phyloP scores from a whole-genome alignment of 2,113 vertebrate genomes.

The Maccullochella peelii region DNA sequence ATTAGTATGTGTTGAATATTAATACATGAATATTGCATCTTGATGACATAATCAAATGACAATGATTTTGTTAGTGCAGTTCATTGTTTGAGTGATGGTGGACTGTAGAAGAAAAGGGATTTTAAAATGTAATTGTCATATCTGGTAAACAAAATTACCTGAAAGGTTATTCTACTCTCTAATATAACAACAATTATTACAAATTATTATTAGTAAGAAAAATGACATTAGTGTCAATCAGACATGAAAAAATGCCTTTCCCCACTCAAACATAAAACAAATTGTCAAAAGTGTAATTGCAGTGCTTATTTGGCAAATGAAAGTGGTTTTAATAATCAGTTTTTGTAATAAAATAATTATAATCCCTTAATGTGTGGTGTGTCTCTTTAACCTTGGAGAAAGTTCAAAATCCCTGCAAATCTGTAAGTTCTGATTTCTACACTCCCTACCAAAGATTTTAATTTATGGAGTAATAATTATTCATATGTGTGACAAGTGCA shows the following conservation, averaged over 20 bases:
- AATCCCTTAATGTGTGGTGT: not conserved
- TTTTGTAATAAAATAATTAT: constrained; percentile 15
- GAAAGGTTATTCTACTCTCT: not conserved
- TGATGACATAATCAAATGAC: not conserved
- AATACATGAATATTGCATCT: constrained; percentile 8
- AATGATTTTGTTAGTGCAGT: not conserved
- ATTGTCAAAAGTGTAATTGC: not conserved
- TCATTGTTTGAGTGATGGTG: not conserved
- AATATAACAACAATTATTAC: not conserved
- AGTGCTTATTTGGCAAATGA: not conserved
- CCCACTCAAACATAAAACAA: not conserved
- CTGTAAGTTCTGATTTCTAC: constrained; percentile 51
- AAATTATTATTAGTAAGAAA: not conserved
- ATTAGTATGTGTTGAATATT: not conserved
- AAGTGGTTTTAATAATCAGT: not conserved
- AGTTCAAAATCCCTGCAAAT: constrained; percentile 31
- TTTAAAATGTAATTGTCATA: not conserved
- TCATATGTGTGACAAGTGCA: constrained; percentile 65
- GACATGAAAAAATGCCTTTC: not conserved
- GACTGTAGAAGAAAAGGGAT: not conserved
- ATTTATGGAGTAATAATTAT: constrained; percentile 75
- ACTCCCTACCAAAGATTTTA: constrained; percentile 50
- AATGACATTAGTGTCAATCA: not conserved
- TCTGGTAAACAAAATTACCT: constrained; percentile 9
- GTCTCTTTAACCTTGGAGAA: not conserved